Evolutionary conservation across 1,140 invertebrate species (phyloP).

Genomic region (Polypedilum pembai): DNA sequence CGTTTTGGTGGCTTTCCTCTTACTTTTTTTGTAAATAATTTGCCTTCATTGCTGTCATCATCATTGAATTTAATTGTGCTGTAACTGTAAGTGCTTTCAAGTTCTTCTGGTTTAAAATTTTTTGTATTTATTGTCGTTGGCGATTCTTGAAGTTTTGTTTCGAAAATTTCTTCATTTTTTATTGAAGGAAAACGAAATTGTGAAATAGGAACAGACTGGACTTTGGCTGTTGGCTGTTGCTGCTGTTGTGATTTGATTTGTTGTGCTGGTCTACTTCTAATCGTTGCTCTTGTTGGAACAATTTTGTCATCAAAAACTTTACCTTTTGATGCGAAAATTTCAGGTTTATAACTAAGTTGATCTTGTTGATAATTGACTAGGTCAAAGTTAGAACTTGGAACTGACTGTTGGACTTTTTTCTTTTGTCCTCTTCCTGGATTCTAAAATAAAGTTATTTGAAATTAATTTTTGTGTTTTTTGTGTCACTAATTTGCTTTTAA

Average conservation of each 20-base stretch:
- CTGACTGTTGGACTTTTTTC: not conserved
- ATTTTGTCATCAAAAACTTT: not conserved
- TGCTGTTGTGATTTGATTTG: not conserved
- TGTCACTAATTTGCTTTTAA: too few relatives aligned
- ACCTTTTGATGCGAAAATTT: not conserved
- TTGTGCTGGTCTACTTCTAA: not conserved
- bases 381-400: not conserved
- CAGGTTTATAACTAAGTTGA: not conserved
- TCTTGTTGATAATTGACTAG: not conserved
- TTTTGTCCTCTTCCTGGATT: not conserved
- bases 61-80: not conserved
- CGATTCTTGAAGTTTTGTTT: not conserved
- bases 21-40: not conserved
- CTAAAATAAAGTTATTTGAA: not conserved
- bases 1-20: constrained; percentile 10
- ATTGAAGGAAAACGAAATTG: not conserved
- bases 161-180: constrained; percentile 23
- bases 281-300: not conserved
- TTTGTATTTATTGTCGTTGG: not conserved
- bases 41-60: not conserved
- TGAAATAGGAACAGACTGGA: not conserved
- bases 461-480: too few relatives aligned
- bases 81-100: not conserved
- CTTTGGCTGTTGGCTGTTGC: not conserved
- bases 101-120: not conserved